A percentile compares a stretch with the other conserved stretches of the same genome.
These are phyloP conservation scores for Ophraella communa DNA, from an alignment of 2,888 invertebrate species.

Conservation along the genomic window DNA sequence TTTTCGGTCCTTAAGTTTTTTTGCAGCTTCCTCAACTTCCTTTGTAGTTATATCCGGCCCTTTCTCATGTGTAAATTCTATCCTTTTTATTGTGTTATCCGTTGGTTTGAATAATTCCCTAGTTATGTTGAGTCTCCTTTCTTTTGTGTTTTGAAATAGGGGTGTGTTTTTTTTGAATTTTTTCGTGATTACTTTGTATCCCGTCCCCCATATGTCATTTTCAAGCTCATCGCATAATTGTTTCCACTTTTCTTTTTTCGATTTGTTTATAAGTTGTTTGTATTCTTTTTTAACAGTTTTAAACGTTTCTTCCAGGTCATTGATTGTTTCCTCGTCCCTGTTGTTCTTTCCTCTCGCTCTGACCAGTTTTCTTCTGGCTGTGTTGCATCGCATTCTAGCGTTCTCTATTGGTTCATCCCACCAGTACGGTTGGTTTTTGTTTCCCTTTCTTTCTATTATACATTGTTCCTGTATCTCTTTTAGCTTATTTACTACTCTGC, in stretches of 20 bases:
- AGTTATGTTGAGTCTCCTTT: not conserved
- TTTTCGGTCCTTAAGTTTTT: not conserved
- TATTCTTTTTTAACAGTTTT: constrained; percentile 5
- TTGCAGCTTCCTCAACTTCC: not conserved
- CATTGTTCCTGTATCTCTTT: not conserved
- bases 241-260: constrained; percentile 11
- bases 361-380: not conserved
- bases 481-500: not conserved
- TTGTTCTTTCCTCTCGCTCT: not conserved
- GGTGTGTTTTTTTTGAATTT: not conserved
- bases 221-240: constrained; percentile 26
- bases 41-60: not conserved
- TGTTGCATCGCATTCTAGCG: not conserved
- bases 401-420: constrained; percentile 7
- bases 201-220: constrained; percentile 27
- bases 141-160: not conserved
- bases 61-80: not conserved
- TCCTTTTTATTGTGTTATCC: not conserved
- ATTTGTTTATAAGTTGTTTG: not conserved
- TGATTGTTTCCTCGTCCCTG: too few relatives aligned
- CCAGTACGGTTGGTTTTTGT: constrained; percentile 11
- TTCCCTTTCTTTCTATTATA: not conserved
- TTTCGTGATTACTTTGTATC: constrained; percentile 31
- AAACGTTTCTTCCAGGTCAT: not conserved
- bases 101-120: not conserved